Evolutionary conservation across 2,113 vertebrate species (phyloP).

Genomic region (Monarcha castaneiventris): DNA sequence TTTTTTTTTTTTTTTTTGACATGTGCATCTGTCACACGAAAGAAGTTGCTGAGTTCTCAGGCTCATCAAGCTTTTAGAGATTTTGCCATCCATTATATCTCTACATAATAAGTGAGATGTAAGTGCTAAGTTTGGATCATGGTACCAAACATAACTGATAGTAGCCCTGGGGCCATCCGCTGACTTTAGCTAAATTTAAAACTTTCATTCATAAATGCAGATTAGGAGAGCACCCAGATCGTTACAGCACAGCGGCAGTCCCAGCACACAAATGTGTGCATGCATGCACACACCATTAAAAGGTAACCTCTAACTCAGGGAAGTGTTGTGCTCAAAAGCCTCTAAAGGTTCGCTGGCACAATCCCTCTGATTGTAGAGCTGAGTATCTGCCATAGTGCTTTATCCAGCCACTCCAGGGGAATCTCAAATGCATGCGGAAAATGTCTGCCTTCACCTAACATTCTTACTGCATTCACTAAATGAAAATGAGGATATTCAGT

Average conservation of each 20-base stretch:
- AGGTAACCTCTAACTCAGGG: background rate
- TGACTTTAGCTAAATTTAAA: slow-evolving; percentile 49
- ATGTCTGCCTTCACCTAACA: slow-evolving; percentile 25
- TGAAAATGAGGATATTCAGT: slow-evolving; percentile 25
- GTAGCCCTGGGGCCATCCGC: background rate
- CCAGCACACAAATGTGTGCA: background rate
- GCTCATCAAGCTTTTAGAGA: background rate
- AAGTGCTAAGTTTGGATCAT: slow-evolving; percentile 47
- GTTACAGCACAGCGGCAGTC: background rate
- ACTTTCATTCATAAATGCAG: slow-evolving; percentile 47
- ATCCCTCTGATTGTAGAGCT: background rate
- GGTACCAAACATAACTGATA: slow-evolving; percentile 49
- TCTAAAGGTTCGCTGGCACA: background rate
- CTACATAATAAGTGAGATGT: slow-evolving; percentile 26
- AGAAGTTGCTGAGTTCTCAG: slow-evolving; percentile 3
- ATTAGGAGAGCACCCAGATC: background rate
- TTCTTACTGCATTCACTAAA: background rate
- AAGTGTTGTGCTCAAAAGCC: background rate
- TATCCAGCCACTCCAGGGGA: slow-evolving; percentile 25
- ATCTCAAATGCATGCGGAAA: slow-evolving; percentile 7
- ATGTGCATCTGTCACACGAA: background rate
- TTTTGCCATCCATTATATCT: slow-evolving; percentile 34
- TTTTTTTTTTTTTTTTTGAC: background rate
- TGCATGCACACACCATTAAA: background rate
- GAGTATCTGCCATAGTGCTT: slow-evolving; percentile 22